Base-by-base conservation (phyloP, 2,113 vertebrate genomes). In the Oncorhynchus clarkii region DNA sequence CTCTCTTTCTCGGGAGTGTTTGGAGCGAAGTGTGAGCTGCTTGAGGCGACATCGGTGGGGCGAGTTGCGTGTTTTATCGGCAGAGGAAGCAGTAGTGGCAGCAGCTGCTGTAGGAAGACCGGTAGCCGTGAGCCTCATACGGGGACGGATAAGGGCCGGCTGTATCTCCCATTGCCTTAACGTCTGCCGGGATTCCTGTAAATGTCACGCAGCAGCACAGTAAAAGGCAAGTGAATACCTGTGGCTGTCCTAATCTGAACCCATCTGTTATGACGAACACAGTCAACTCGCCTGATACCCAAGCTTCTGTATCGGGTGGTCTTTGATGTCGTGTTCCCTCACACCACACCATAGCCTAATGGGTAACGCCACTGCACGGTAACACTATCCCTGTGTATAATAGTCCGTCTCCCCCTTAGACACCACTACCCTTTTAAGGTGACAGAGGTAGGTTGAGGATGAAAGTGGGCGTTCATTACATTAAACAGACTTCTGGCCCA, bases 391-490 rank as follows among this genome's bases (percentile, higher is more conserved):
- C 14, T 62, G 16, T 34, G 66, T 26, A 66, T 34, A 18, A 34
- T 67, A 65, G 72, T 64, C 29, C 2, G 18, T 64, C 79, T 64
- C 79, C 67, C 34, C 39, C 72, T 73, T 73, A 69, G 81, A 74
- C 81, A 73, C 13, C 39, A 54, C 71, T 72, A 69, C 77, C 80
- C 81, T 85, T 85, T 87, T 81, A 85, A 85, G 84, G 84, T 73
- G 77, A 70, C 70, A 57, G 77, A 78, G 75, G 82, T 86, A 80
- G 80, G 80, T 72, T 48, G 39, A 39, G 73, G 82, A 83, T 83
- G 74, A 80, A 82, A 82, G 84, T 54, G 72, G 75, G 57, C 73
- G 70, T 78, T 74, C 73, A 76, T 84, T 78, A 82, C 78, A 76
- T 74, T 82, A 84, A 84, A 87, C 80, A 80, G 64, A 78, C 71